Evolutionary conservation across 2,113 vertebrate species (phyloP).

Genomic region (Passer montanus): DNA sequence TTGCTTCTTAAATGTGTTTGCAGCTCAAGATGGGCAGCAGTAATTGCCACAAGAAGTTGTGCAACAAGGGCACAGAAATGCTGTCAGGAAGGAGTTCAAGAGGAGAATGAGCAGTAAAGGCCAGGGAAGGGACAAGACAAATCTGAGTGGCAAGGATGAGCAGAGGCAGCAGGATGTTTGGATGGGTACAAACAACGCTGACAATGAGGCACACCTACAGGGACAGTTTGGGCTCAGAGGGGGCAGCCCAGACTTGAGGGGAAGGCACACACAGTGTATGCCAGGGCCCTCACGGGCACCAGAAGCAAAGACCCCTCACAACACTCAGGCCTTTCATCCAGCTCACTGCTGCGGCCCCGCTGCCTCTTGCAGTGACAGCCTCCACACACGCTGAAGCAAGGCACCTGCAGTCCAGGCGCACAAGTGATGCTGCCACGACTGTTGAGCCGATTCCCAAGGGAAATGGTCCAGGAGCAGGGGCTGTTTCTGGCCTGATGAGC

Average conservation of each 20-base stretch:
- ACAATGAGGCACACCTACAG: background rate
- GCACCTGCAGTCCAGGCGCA: rapidly evolving
- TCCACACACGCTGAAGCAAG: no score
- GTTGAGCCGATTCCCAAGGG: background rate
- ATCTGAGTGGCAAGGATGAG: background rate
- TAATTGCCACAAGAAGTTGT: background rate
- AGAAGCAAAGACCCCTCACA: background rate
- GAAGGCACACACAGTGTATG: background rate
- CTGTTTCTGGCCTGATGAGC: background rate
- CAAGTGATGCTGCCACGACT: background rate
- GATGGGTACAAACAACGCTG: background rate
- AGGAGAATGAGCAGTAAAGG: background rate
- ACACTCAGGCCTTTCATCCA: background rate
- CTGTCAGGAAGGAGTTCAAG: background rate
- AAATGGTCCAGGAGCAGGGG: background rate
- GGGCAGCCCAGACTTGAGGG: background rate
- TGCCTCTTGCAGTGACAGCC: background rate
- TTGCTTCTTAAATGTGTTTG: background rate
- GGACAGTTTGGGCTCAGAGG: background rate
- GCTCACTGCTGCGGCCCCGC: rapidly evolving
- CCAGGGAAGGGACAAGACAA: background rate
- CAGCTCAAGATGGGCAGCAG: background rate
- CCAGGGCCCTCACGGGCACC: background rate
- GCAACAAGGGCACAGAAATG: rapidly evolving
- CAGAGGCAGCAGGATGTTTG: background rate